Evolutionary conservation across 2,888 invertebrate species (phyloP).

Genomic region (Hymenopus coronatus): DNA sequence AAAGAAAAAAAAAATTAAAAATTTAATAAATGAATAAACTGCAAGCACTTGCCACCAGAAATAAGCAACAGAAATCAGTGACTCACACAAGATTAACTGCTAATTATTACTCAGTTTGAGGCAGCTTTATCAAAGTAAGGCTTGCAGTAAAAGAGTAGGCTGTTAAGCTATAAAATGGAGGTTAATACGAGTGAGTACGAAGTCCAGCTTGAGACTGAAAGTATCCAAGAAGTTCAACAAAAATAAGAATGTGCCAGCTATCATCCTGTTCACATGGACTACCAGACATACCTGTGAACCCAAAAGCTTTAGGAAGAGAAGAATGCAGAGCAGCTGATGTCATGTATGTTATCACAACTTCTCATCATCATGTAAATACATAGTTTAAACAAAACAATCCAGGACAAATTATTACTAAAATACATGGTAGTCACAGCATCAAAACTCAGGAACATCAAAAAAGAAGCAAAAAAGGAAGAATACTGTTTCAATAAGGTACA

Average conservation of each 20-base stretch:
- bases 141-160: neutral
- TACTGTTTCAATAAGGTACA: too few relatives aligned
- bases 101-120: neutral
- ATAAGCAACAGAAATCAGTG: neutral
- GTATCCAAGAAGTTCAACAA: neutral
- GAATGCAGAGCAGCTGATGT: too few relatives aligned
- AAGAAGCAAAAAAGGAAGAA: too few relatives aligned
- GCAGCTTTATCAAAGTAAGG: neutral
- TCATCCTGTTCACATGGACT: neutral
- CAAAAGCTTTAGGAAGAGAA: neutral
- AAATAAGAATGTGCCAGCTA: neutral
- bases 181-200: neutral
- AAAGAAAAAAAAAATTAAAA: too few relatives aligned
- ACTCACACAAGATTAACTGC: neutral
- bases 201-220: neutral
- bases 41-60: neutral
- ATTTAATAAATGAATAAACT: neutral
- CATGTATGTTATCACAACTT: too few relatives aligned
- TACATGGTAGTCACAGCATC: too few relatives aligned
- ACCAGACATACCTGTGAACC: neutral
- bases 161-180: too few relatives aligned
- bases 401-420: too few relatives aligned
- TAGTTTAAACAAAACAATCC: too few relatives aligned
- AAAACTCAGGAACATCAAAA: too few relatives aligned
- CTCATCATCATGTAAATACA: too few relatives aligned